These are phyloP conservation scores for Argopecten irradians DNA, from an alignment of 1,140 invertebrate species.

Conservation along the genomic window DNA sequence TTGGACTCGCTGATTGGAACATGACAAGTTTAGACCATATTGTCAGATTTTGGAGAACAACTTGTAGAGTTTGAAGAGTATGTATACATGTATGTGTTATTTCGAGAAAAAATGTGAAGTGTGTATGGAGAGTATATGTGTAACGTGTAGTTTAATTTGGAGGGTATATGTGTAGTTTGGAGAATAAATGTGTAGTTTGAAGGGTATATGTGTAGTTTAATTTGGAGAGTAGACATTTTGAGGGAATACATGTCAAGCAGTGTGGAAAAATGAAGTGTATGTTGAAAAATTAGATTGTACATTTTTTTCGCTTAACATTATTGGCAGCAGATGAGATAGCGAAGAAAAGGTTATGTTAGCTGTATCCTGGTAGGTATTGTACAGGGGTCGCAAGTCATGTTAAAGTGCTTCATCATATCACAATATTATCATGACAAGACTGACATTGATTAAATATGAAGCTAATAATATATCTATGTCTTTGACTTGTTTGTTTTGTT, in stretches of 20 bases:
- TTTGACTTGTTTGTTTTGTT: not conserved
- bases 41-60: no score
- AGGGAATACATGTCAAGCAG: no score
- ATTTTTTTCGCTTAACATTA: conserved; percentile 23
- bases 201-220: not conserved
- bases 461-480: not conserved
- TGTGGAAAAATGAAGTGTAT: no score
- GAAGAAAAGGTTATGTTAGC: conserved; percentile 3
- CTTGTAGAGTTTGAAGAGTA: no score
- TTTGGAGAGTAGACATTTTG: no score
- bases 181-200: not conserved
- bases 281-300: not conserved
- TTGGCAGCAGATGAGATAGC: conserved; percentile 13
- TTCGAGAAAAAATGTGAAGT: no score
- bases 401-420: not conserved
- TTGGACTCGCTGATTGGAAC: no score
- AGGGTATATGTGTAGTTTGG: not conserved
- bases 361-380: conserved; percentile 11
- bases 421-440: conserved; percentile 4
- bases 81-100: no score
- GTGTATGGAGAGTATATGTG: no score
- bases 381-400: conserved; percentile 4
- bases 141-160: not conserved
- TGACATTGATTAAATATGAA: conserved; percentile 11
- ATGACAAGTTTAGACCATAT: no score